Evolutionary conservation across 2,888 invertebrate genomes (phyloP), one percentile per base, ranked within the genome.

Genomic region (Hypomecis atomaria): DNA sequence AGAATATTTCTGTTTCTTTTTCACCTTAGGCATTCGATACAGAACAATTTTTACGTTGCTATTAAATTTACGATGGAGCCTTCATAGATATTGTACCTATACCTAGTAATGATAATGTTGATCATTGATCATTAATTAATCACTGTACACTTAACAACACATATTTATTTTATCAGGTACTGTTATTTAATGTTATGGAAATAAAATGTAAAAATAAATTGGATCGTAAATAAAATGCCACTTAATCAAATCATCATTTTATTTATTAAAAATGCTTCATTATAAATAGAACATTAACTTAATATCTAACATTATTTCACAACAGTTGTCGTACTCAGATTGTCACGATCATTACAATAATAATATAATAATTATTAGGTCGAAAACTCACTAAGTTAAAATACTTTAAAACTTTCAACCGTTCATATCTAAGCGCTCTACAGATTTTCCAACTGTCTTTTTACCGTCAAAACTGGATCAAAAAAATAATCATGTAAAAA

Each of bases 201-300:
- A 23, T 23, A 23, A 23, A 2, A 23, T 23, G 23, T 38, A 38
- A 38, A 38, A 38, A 38, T 38, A 38, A 8, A 8, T 38, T 43
- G 5, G n/a, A 6, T 10, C 33, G 9, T 6, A 52, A 62, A 62
- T 52, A 52, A 63, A 58, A 63, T 11, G 9, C 38, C 33, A 50
- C 2, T 10, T 6, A 11, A 13, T 59, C 33, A 59, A 59, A 45
- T 82, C 81, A 82, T 83, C 73, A 74, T 88, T 88, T 53, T 89
- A 88, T 89, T 90, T 85, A 84, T 85, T 70, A 80, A 87, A 90
- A 90, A 90, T 89, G 87, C 86, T 82, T 90, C 83, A 83, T 85
- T 90, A 88, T 91, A 91, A 91, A 92, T 90, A 87, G 80, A 86
- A 88, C 83, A 84, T 87, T 85, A 86, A 86, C 84, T 85, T 87